A percentile compares a stretch with the other conserved stretches of the same genome.
Conservation (phyloP, 2,888 invertebrate species). For the Eupithecia subumbrata region DNA sequence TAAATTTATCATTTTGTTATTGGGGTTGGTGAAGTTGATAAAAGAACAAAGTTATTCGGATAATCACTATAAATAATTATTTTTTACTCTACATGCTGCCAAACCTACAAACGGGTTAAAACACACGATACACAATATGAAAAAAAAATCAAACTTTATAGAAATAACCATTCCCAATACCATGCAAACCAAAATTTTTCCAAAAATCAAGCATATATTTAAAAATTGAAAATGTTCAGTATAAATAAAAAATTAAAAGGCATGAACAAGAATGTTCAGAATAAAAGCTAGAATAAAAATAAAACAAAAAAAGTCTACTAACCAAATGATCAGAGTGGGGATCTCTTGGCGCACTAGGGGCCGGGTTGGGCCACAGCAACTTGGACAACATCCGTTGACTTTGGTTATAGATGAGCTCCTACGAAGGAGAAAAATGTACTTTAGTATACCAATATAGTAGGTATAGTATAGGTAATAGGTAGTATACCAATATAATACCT, state of each 20-base stretch:
- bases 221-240: slow-evolving; percentile 8
- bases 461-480: slow-evolving; percentile 10
- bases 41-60: neutral
- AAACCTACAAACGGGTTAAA: neutral
- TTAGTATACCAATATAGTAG: slow-evolving; percentile 60
- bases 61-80: neutral
- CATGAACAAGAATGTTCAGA: slow-evolving; percentile 14
- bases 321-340: slow-evolving; percentile 84
- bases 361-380: slow-evolving; percentile 83
- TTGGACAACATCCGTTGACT: slow-evolving; percentile 84
- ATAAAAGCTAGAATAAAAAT: slow-evolving; percentile 46
- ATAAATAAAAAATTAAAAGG: slow-evolving; percentile 1
- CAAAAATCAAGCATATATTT: slow-evolving; percentile 7
- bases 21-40: neutral
- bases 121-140: neutral
- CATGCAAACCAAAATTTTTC: slow-evolving; percentile 12
- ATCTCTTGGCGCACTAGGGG: slow-evolving; percentile 81
- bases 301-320: slow-evolving; percentile 81
- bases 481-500: neutral
- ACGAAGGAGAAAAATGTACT: slow-evolving; percentile 82
- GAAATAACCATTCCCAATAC: slow-evolving; percentile 14
- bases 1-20: slow-evolving; percentile 10
- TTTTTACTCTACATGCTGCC: neutral
- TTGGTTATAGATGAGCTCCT: slow-evolving; percentile 85
- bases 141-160: neutral